phyloP scores from a whole-genome alignment of 2,113 vertebrate genomes.

The human (Homo sapiens) region DNA sequence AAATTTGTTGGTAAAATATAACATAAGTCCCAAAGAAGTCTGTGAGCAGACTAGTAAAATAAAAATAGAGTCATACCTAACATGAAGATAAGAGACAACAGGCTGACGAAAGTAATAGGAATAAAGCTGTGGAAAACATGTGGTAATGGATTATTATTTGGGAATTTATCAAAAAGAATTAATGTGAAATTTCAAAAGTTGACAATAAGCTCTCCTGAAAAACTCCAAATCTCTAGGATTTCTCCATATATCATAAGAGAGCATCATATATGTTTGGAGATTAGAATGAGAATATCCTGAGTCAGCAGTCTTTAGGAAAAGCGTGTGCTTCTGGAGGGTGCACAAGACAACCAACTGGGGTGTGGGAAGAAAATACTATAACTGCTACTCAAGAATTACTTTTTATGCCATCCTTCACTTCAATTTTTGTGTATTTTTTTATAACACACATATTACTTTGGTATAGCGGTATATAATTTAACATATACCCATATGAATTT shows the following conservation, averaged over 20 bases:
- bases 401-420: neutral
- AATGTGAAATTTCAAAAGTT: neutral
- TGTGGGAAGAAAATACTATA: neutral
- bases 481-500: neutral
- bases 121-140: neutral
- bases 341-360: neutral
- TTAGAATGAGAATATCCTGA: neutral
- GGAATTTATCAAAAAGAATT: conserved; percentile 31
- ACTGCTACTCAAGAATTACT: neutral
- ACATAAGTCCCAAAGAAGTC: neutral
- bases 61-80: neutral
- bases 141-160: neutral
- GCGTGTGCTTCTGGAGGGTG: too few species aligned
- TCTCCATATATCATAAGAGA: neutral
- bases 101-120: neutral
- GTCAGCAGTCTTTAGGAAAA: neutral
- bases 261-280: neutral
- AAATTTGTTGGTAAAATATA: conserved; percentile 49
- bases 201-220: neutral
- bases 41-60: conserved; percentile 24
- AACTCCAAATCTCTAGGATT: neutral
- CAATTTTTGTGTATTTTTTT: neutral
- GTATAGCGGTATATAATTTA: neutral
- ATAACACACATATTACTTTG: neutral
- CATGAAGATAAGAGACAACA: neutral